These are phyloP conservation scores for Muscicapa adusta DNA, from an alignment of 2,113 vertebrate species.

Conservation along the genomic window DNA sequence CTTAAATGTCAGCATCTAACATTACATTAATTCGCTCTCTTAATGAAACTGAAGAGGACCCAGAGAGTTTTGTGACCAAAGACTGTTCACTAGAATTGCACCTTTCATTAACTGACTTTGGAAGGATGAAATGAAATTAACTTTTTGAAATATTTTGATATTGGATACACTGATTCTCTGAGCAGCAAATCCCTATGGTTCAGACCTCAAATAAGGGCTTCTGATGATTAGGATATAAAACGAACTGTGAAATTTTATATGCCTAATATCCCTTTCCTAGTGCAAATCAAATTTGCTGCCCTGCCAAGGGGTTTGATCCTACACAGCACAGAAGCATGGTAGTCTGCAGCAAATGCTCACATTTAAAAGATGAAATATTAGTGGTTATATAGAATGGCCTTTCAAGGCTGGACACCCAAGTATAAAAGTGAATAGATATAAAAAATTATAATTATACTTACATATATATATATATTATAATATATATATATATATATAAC, in stretches of 20 bases:
- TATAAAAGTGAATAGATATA: not conserved
- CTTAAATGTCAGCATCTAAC: slow-evolving; percentile 57
- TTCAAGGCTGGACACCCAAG: not conserved
- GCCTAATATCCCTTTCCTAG: not conserved
- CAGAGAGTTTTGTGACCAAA: slow-evolving; percentile 10
- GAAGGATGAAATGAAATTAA: slow-evolving; percentile 39
- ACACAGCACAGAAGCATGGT: not conserved
- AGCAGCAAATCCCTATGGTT: slow-evolving; percentile 30
- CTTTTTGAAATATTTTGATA: slow-evolving; percentile 59
- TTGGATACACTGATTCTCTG: slow-evolving; percentile 17
- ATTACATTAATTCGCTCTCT: slow-evolving; percentile 47
- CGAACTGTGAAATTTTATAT: slow-evolving; percentile 57
- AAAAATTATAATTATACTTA: too few relatives aligned
- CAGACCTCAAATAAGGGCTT: slow-evolving; percentile 22
- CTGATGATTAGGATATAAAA: slow-evolving; percentile 50
- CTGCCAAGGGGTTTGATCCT: slow-evolving; percentile 31
- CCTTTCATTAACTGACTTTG: slow-evolving; percentile 52
- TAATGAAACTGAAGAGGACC: slow-evolving; percentile 44
- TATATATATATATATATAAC: too few relatives aligned
- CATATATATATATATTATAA: too few relatives aligned
- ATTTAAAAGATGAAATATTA: not conserved
- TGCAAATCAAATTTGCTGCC: slow-evolving; percentile 45
- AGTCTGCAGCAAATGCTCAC: not conserved
- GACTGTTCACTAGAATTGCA: slow-evolving; percentile 13
- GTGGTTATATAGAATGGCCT: not conserved